phyloP scores from a whole-genome alignment of 1,140 invertebrate species.

The Drosophila bipectinata region DNA sequence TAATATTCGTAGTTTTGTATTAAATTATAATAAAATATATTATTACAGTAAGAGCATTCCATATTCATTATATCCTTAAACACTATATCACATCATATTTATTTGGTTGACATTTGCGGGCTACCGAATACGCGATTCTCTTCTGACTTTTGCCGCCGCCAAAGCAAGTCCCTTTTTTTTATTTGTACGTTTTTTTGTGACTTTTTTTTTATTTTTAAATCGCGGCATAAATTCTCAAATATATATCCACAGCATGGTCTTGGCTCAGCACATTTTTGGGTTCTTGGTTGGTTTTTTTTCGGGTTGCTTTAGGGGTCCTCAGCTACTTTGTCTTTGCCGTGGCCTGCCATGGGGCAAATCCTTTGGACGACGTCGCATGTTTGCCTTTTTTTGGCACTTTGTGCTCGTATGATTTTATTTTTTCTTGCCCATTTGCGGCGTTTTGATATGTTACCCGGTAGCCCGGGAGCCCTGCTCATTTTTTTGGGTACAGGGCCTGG shows the following conservation, averaged over 20 bases:
- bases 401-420: constrained; percentile 70
- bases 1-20: no score
- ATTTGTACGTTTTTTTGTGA: constrained; percentile 31
- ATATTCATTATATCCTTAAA: not conserved
- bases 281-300: constrained; percentile 13
- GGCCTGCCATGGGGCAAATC: constrained; percentile 70
- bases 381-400: constrained; percentile 69
- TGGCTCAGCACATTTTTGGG: constrained; percentile 47
- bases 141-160: constrained; percentile 38
- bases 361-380: constrained; percentile 75
- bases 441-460: constrained; percentile 80
- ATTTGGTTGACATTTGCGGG: constrained; percentile 43
- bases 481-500: constrained; percentile 32
- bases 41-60: not conserved
- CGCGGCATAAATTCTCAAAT: constrained; percentile 72
- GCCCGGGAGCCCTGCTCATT: constrained; percentile 39
- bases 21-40: not conserved
- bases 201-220: constrained; percentile 53
- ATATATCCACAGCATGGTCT: constrained; percentile 41
- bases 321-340: constrained; percentile 74
- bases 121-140: constrained; percentile 51
- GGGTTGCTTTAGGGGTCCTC: constrained; percentile 9
- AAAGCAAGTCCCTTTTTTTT: constrained; percentile 44
- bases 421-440: constrained; percentile 76
- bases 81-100: constrained; percentile 30